Evolutionary conservation across 2,797 vertebrate species (phyloP).

Genomic region (Anguilla pacifica): DNA sequence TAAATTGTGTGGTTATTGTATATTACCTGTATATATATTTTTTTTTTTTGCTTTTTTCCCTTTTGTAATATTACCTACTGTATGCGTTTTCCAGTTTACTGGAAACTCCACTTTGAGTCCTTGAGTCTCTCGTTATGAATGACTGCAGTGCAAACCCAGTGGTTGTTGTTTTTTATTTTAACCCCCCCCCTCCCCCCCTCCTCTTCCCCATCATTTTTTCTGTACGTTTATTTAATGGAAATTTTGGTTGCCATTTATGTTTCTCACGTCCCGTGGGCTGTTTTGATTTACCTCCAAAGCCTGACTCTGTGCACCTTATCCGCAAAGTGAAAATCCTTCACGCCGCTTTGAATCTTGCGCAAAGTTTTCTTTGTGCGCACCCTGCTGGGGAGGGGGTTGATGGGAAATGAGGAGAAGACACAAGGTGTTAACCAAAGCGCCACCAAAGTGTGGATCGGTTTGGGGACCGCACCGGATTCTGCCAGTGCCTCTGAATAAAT

Average conservation of each 20-base stretch:
- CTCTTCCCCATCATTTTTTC: neutral
- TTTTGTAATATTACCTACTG: constrained; percentile 13
- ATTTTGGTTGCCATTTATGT: neutral
- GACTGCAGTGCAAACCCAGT: constrained; percentile 29
- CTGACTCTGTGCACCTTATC: constrained; percentile 6
- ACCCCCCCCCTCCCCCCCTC: neutral
- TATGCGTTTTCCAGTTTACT: neutral
- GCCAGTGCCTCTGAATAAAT: neutral
- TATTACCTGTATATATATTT: no score
- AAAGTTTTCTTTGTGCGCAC: neutral
- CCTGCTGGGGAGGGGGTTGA: constrained; percentile 2
- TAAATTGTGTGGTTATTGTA: constrained; percentile 5
- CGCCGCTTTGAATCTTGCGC: constrained; percentile 14
- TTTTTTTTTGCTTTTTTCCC: neutral
- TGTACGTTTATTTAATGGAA: neutral
- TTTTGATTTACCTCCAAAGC: constrained; percentile 29
- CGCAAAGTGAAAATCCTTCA: neutral
- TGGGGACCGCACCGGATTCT: neutral
- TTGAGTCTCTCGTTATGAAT: constrained; percentile 8
- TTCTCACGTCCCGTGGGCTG: neutral
- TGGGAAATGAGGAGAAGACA: neutral
- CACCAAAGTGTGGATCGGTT: constrained; percentile 13
- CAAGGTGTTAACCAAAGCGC: constrained; percentile 1
- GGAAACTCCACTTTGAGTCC: neutral
- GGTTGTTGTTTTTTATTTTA: neutral